Evolutionary conservation across 2,113 vertebrate species (phyloP).

Genomic region (Scartelaos histophorus): DNA sequence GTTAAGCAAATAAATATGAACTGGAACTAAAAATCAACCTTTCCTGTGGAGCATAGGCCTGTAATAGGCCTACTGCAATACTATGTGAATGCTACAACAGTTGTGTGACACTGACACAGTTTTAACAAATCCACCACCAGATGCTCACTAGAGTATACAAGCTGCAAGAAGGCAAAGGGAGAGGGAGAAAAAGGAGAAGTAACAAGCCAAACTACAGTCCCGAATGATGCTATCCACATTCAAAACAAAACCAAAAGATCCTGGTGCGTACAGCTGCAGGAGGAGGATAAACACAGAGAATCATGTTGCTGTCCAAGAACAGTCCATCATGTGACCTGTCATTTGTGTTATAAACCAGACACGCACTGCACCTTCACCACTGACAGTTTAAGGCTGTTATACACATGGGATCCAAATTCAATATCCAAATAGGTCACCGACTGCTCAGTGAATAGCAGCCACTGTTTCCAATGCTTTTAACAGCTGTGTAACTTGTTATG

Average conservation of each 20-base stretch:
- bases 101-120: slow-evolving; percentile 59
- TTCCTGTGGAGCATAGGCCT: neutral
- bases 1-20: neutral
- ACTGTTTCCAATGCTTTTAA: neutral
- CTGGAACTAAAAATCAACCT: neutral
- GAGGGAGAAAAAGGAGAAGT: neutral
- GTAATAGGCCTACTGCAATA: slow-evolving; percentile 11
- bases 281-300: slow-evolving; percentile 24
- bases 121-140: slow-evolving; percentile 51
- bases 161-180: slow-evolving; percentile 21
- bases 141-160: slow-evolving; percentile 30
- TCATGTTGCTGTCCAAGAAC: slow-evolving; percentile 20
- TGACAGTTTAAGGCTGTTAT: neutral
- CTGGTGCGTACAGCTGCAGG: slow-evolving; percentile 53
- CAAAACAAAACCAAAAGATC: slow-evolving; percentile 30
- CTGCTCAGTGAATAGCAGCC: neutral
- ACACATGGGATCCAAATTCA: neutral
- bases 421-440: neutral
- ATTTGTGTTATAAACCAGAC: slow-evolving; percentile 8
- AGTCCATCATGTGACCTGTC: slow-evolving; percentile 5
- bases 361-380: neutral
- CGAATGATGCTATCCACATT: slow-evolving; percentile 39
- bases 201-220: slow-evolving; percentile 7
- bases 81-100: slow-evolving; percentile 12
- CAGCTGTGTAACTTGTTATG: neutral